Percentiles rank a stretch among this genome's conserved stretches.
phyloP scores from a whole-genome alignment of 2,797 vertebrate genomes.

The Hypotaenidia philippensis region DNA sequence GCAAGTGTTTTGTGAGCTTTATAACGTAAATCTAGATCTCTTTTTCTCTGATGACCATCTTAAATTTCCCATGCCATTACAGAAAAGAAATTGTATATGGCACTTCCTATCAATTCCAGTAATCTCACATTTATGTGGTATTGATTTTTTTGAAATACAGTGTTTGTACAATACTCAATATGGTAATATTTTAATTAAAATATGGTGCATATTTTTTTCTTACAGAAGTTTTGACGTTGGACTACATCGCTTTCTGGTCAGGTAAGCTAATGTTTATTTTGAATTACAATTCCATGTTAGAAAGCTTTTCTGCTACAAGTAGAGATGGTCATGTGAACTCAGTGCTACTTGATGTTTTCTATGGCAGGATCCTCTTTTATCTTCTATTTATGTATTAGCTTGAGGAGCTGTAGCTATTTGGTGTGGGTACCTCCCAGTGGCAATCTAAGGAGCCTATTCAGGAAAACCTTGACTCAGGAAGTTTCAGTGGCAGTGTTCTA shows the following conservation, averaged over 20 bases:
- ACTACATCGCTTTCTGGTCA: constrained; percentile 95
- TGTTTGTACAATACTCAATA: neutral
- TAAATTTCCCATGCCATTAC: neutral
- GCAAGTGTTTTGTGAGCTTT: neutral
- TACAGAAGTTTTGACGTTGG: constrained; percentile 95
- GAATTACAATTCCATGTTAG: neutral
- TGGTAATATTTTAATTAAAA: neutral
- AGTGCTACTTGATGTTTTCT: neutral
- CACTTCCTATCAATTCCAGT: neutral
- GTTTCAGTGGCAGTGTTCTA: neutral
- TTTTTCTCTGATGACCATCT: neutral
- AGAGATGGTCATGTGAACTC: neutral
- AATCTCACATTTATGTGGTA: neutral
- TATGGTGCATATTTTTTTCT: constrained; percentile 20
- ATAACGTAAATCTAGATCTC: neutral
- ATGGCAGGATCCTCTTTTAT: neutral
- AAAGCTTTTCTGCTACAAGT: neutral
- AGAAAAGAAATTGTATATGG: neutral
- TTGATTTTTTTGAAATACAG: neutral
- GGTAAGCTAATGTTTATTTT: constrained; percentile 82
- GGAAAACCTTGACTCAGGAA: neutral
- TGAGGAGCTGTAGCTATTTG: neutral
- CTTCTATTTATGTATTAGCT: neutral
- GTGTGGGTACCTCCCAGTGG: neutral
- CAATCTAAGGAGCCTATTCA: neutral